A percentile compares a stretch with the other conserved stretches of the same genome.
Conservation (phyloP, 1,140 invertebrate genomes). For the Eubasilissa regina region DNA sequence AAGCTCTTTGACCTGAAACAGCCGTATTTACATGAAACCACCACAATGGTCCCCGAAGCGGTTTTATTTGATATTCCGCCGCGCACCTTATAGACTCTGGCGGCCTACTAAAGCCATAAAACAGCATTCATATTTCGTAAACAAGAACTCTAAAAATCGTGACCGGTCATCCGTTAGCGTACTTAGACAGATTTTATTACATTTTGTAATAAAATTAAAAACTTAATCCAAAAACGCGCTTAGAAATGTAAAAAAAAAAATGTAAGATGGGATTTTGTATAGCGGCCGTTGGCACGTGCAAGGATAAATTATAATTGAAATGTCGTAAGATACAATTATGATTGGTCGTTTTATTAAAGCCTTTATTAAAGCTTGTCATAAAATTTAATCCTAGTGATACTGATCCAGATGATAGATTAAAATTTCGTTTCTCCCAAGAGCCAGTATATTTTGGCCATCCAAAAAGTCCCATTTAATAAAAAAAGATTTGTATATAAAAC, state of each 20-base stretch:
- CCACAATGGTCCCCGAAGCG: constrained; percentile 18
- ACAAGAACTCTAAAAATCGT: constrained; percentile 7
- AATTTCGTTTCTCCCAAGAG: too few relatives aligned
- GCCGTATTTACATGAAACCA: constrained; percentile 1
- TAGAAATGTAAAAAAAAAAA: not conserved
- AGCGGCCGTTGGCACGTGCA: constrained; percentile 18
- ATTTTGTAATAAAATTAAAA: constrained; percentile 38
- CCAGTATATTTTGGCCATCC: too few relatives aligned
- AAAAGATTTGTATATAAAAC: too few relatives aligned
- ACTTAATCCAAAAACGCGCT: constrained; percentile 19
- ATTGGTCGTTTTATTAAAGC: too few relatives aligned
- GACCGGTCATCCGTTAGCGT: constrained; percentile 9
- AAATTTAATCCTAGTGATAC: too few relatives aligned
- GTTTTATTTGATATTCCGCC: constrained; percentile 30
- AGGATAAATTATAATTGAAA: not conserved
- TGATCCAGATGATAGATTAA: too few relatives aligned
- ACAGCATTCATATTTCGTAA: constrained; percentile 17
- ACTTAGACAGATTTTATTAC: constrained; percentile 21
- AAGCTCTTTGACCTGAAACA: constrained; percentile 1
- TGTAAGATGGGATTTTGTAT: not conserved
- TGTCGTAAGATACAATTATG: not conserved
- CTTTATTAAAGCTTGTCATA: too few relatives aligned
- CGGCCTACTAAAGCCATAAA: not conserved
- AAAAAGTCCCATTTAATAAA: too few relatives aligned
- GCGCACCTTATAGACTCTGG: not conserved